A percentile compares a stretch with the other conserved stretches of the same genome.
These are phyloP conservation scores for Leptestheria dahalacensis DNA, from an alignment of 1,140 invertebrate species.

Conservation along the genomic window DNA sequence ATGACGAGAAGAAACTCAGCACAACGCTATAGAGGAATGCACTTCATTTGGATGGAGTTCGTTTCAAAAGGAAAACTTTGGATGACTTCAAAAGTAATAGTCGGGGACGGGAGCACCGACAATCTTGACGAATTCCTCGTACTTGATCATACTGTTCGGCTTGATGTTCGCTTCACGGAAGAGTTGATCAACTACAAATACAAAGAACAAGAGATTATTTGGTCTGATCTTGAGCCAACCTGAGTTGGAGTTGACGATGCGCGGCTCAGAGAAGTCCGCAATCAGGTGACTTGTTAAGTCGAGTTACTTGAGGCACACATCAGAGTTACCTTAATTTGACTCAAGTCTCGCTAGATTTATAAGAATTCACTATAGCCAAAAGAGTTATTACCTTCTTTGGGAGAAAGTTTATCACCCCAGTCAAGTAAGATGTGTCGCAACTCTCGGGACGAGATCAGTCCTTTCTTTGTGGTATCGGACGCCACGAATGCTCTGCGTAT, in stretches of 20 bases:
- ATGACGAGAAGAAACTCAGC: no score
- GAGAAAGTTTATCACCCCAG: conserved; percentile 79
- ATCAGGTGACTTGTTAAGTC: no score
- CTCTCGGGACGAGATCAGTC: conserved; percentile 63
- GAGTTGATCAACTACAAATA: conserved; percentile 67
- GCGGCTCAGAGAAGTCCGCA: no score
- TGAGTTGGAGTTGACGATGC: no score
- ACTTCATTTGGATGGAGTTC: background rate
- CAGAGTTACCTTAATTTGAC: no score
- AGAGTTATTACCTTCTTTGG: conserved; percentile 57
- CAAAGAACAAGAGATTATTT: no score
- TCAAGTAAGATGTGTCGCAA: conserved; percentile 71
- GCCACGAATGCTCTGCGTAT: conserved; percentile 77
- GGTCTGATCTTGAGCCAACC: no score
- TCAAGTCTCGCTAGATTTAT: no score
- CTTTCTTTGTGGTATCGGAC: conserved; percentile 53
- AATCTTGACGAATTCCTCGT: conserved; percentile 86
- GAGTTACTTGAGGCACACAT: no score
- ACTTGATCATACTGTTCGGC: conserved; percentile 63
- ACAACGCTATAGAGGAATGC: no score
- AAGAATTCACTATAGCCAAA: conserved; percentile 11
- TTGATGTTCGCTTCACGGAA: conserved; percentile 78
- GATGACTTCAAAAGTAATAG: conserved; percentile 62
- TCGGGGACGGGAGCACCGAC: conserved; percentile 85
- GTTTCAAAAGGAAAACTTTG: background rate